phyloP scores from a whole-genome alignment of 2,797 vertebrate genomes.

The Centroberyx gerrardi region DNA sequence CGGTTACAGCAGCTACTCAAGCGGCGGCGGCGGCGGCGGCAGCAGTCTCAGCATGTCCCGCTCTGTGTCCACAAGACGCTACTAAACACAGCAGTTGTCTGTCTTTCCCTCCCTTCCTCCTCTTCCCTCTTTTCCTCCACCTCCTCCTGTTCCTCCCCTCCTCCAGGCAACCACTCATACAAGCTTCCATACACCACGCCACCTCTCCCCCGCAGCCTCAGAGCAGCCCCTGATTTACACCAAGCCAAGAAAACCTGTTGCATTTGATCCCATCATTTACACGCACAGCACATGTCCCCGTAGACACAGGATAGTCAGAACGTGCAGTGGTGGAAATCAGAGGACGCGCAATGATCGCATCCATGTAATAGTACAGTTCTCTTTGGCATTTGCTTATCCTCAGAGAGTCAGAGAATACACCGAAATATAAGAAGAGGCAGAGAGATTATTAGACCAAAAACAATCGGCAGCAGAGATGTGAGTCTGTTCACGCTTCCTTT shows the following conservation, averaged over 20 bases:
- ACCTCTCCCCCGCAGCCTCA: conserved; percentile 20
- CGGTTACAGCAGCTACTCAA: background rate
- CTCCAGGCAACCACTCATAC: background rate
- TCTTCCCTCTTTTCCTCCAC: conserved; percentile 18
- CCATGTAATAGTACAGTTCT: background rate
- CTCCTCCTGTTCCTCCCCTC: conserved; percentile 1
- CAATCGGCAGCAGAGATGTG: conserved; percentile 50
- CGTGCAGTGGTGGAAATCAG: background rate
- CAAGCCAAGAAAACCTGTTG: conserved; percentile 9
- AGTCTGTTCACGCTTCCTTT: conserved; percentile 62
- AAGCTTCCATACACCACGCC: conserved; percentile 13
- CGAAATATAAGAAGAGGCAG: conserved; percentile 41
- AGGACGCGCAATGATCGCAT: background rate
- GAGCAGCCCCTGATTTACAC: conserved; percentile 20
- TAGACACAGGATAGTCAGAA: background rate
- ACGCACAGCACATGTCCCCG: background rate
- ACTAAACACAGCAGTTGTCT: conserved; percentile 22
- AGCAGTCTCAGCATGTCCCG: rapidly evolving
- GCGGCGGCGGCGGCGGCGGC: conserved; percentile 10
- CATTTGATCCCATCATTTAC: background rate
- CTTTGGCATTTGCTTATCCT: conserved; percentile 1
- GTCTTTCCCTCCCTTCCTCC: conserved; percentile 9
- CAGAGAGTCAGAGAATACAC: conserved; percentile 46
- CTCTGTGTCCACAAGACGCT: conserved; percentile 23
- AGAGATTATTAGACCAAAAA: conserved; percentile 38